phyloP scores from a whole-genome alignment of 2,113 vertebrate species.

The Mus pahari region DNA sequence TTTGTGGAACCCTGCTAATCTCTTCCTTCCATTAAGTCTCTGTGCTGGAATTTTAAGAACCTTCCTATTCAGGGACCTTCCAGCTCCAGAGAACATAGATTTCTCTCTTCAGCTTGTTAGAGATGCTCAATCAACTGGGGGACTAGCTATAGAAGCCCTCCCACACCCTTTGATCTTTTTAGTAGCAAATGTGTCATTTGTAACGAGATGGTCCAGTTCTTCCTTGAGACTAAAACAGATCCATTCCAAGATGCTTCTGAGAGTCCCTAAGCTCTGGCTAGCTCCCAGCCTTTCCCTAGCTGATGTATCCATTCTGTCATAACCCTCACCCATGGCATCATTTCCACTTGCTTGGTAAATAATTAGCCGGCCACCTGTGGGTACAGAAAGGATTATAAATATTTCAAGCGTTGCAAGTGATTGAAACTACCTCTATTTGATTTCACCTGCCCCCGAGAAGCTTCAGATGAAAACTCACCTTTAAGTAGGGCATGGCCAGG shows the following conservation, averaged over 20 bases:
- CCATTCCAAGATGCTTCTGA: slow-evolving; percentile 20
- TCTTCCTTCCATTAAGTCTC: slow-evolving; percentile 57
- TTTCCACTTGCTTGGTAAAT: slow-evolving; percentile 85
- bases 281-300: slow-evolving; percentile 46
- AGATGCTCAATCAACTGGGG: slow-evolving; percentile 53
- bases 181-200: slow-evolving; percentile 69
- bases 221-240: slow-evolving; percentile 38
- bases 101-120: slow-evolving; percentile 66
- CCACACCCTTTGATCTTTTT: slow-evolving; percentile 73
- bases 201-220: slow-evolving; percentile 7
- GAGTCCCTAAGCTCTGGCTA: neutral
- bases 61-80: slow-evolving; percentile 57
- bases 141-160: slow-evolving; percentile 2
- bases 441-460: slow-evolving; percentile 76
- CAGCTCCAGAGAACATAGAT: slow-evolving; percentile 57
- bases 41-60: slow-evolving; percentile 65
- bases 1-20: slow-evolving; percentile 46
- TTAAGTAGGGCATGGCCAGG: slow-evolving; percentile 76
- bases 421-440: slow-evolving; percentile 86
- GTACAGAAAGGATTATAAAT: slow-evolving; percentile 86
- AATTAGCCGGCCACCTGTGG: slow-evolving; percentile 87
- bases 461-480: slow-evolving; percentile 75
- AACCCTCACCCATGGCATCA: slow-evolving; percentile 68
- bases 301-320: slow-evolving; percentile 60
- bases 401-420: slow-evolving; percentile 85